Evolutionary conservation across 2,797 vertebrate species (phyloP).

Genomic region (Oreochromis grahami): DNA sequence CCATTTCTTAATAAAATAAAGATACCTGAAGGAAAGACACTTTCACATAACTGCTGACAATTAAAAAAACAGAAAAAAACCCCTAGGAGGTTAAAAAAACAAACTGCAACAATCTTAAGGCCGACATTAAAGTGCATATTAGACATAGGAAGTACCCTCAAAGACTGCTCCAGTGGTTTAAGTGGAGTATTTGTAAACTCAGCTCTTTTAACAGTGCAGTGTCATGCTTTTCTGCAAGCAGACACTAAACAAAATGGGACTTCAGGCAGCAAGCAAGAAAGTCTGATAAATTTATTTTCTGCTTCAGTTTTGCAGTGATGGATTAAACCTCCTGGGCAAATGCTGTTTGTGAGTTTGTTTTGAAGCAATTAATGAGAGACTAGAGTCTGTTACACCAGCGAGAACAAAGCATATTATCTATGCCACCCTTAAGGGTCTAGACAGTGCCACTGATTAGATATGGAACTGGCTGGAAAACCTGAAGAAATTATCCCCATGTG

Average conservation of each 20-base stretch:
- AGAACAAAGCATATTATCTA: neutral
- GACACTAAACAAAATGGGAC: neutral
- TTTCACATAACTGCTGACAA: neutral
- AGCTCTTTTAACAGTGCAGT: neutral
- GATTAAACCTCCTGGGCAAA: conserved; percentile 11
- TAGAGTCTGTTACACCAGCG: neutral
- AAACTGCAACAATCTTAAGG: neutral
- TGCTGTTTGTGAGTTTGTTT: conserved; percentile 2
- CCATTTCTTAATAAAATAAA: neutral
- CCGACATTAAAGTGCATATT: neutral
- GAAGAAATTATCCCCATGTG: neutral
- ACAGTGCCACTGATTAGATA: neutral
- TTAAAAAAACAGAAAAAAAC: neutral
- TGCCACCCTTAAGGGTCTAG: neutral
- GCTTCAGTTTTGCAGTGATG: conserved; percentile 8
- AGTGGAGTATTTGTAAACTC: neutral
- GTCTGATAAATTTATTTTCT: conserved; percentile 12
- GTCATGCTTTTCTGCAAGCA: neutral
- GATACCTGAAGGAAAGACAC: neutral
- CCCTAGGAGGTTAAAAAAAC: neutral
- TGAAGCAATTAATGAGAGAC: conserved; percentile 20
- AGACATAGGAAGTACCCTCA: neutral
- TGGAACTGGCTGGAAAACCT: neutral
- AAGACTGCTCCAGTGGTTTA: neutral
- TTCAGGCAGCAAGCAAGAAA: neutral